Evolutionary conservation across 2,113 vertebrate species (phyloP), one percentile per base, ranked within the genome.

Genomic region (Clarias magur): DNA sequence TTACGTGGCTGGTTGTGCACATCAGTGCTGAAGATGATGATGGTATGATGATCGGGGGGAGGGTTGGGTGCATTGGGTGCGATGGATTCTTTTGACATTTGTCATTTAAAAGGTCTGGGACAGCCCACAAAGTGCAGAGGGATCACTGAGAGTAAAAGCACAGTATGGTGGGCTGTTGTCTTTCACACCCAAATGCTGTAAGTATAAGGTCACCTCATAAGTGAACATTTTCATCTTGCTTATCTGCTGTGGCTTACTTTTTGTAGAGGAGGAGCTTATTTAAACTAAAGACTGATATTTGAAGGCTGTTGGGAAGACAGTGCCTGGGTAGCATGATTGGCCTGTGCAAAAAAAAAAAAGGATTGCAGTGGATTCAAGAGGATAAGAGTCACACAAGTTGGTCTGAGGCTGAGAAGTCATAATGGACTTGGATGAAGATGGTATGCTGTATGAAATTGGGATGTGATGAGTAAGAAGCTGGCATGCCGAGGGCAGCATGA

Each of bases 161-260:
- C 97, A 98, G 75, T 97, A 97, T 0, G 98, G 98, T 0, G 98
- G 97, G 0, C 97, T 99, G 94, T 99, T 99, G 92, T 99, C 97
- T 93, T 99, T 99, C 90, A 99, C 97, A 1, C 91, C 97, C 86
- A 54, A 95, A 93, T 93, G 98, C 34, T 38, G 34, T 38, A 38
- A 98, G 0, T 97, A 97, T 88, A 97, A 99, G 4, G 97, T 96
- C 78, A 98, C 96, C 91, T 99, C 97, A 19, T 97, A 98, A 86
- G 95, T 95, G 10, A 97, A 97, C 88, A 95, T 80, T 0, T 98
- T 99, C 93, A 97, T 97, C 59, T 94, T 91, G 0, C 96, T 96
- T 4, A 97, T 96, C 91, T 96, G 96, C 93, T 98, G 97, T 91
- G 97, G 98, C 90, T 97, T 98, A 88, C 92, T 98, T 95, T 99